A percentile compares a stretch with the other conserved stretches of the same genome.
Evolutionary conservation across 2,888 invertebrate genomes (phyloP).

Genomic region (Dione juno): DNA sequence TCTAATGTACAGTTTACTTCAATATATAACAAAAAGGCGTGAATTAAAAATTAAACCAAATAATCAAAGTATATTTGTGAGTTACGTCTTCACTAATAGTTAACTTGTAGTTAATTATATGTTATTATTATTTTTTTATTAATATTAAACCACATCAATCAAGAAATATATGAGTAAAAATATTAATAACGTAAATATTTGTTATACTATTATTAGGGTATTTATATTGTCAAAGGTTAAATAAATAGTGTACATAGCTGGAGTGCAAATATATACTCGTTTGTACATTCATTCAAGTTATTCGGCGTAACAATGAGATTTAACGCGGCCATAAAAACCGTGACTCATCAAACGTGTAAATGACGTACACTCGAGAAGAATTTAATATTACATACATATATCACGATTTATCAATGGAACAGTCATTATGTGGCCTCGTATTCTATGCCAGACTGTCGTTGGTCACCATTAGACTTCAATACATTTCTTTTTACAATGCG

Average conservation of each 20-base stretch:
- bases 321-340: conserved; percentile 28
- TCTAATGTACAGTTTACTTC: conserved; percentile 27
- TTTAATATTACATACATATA: conserved; percentile 18
- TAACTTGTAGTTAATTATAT: background rate
- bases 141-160: background rate
- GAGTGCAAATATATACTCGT: conserved; percentile 26
- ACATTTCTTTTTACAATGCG: background rate
- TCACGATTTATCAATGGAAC: conserved; percentile 18
- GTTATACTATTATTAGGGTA: too few relatives aligned
- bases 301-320: conserved; percentile 35
- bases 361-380: conserved; percentile 30
- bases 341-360: conserved; percentile 36
- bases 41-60: background rate
- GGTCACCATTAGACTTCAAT: background rate
- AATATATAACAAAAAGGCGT: conserved; percentile 13
- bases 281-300: conserved; percentile 30
- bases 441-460: background rate
- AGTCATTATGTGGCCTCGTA: conserved; percentile 9
- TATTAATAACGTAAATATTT: too few relatives aligned
- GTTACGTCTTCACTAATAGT: background rate
- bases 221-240: too few relatives aligned
- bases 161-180: background rate
- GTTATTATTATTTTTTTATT: background rate
- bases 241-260: background rate
- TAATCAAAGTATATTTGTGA: conserved; percentile 2